These are phyloP conservation scores for Pangasianodon gigas DNA, from an alignment of 2,113 vertebrate species.

Conservation along the genomic window DNA sequence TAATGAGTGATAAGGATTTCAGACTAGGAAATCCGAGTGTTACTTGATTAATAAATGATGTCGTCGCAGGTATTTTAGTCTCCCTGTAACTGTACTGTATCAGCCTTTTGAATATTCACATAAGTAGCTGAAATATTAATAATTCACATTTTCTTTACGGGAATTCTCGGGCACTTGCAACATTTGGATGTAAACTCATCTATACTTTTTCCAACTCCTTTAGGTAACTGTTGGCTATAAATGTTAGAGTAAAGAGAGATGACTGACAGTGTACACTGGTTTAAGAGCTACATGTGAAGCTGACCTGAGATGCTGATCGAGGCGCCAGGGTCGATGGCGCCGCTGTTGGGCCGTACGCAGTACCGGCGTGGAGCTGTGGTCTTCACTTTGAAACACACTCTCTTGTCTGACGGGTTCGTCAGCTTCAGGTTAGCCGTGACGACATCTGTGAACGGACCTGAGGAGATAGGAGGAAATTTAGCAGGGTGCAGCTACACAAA, in stretches of 20 bases:
- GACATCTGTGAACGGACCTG: constrained; percentile 98
- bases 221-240: not conserved
- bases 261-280: not conserved
- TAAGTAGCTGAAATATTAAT: not conserved
- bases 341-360: constrained; percentile 98
- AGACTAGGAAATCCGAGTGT: not conserved
- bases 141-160: not conserved
- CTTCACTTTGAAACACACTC: constrained; percentile 99
- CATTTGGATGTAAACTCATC: not conserved
- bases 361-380: constrained; percentile 97
- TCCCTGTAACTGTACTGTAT: not conserved
- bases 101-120: not conserved
- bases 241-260: not conserved
- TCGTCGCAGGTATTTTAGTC: not conserved
- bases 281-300: not conserved
- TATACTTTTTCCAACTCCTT: not conserved
- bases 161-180: not conserved
- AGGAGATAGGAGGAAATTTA: not conserved
- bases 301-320: constrained; percentile 89
- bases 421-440: constrained; percentile 97
- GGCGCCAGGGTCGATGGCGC: constrained; percentile 87
- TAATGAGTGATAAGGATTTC: not conserved
- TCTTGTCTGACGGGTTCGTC: constrained; percentile 93
- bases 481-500: not conserved
- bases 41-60: not conserved